phyloP scores from a whole-genome alignment of 2,113 vertebrate species.

The Pleuronectes platessa region DNA sequence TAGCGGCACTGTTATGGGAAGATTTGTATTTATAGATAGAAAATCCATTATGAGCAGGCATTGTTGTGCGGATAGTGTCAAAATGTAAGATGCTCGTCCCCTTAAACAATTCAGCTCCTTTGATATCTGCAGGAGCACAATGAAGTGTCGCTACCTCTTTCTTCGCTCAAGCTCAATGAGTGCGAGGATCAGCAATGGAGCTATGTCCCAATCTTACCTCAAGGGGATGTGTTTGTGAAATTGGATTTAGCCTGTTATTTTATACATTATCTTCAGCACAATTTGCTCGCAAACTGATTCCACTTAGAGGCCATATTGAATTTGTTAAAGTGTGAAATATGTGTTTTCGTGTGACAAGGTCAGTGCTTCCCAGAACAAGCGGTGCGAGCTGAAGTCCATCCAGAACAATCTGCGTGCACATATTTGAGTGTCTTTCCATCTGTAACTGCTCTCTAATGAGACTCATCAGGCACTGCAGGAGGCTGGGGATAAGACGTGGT shows the following conservation, averaged over 20 bases:
- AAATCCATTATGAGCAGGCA: conserved; percentile 44
- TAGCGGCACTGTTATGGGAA: conserved; percentile 23
- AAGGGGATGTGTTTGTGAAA: conserved; percentile 64
- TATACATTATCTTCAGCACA: conserved; percentile 58
- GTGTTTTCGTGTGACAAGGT: conserved; percentile 33
- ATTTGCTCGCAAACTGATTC: conserved; percentile 56
- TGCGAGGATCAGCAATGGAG: conserved; percentile 37
- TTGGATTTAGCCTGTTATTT: conserved; percentile 61
- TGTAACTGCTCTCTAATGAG: conserved; percentile 48
- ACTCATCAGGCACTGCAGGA: conserved; percentile 15
- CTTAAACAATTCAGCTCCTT: neutral
- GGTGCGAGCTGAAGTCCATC: conserved; percentile 16
- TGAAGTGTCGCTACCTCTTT: conserved; percentile 29
- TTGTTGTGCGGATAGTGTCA: conserved; percentile 31
- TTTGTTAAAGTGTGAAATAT: conserved; percentile 61
- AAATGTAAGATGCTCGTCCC: conserved; percentile 46
- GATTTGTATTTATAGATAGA: conserved; percentile 51
- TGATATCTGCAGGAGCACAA: conserved; percentile 55
- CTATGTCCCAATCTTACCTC: conserved; percentile 42
- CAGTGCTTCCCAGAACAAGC: conserved; percentile 19
- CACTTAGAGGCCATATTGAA: conserved; percentile 48
- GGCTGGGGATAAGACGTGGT: conserved; percentile 22
- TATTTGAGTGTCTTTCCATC: conserved; percentile 27
- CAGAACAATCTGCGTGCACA: conserved; percentile 12
- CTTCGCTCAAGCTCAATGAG: conserved; percentile 12